phyloP scores from a whole-genome alignment of 2,888 invertebrate genomes.

The Ptychoptera albimana region DNA sequence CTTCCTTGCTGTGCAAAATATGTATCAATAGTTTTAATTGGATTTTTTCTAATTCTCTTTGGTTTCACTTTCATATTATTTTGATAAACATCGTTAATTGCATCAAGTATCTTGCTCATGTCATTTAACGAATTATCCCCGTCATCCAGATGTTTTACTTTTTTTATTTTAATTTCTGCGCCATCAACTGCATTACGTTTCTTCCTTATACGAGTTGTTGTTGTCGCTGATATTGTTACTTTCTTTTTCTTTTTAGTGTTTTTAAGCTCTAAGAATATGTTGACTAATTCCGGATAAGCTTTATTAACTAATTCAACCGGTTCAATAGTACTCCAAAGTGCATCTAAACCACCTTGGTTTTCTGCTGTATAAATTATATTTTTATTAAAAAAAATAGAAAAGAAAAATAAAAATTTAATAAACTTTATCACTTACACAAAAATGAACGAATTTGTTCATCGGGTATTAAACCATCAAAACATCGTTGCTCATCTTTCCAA shows the following conservation, averaged over 20 bases:
- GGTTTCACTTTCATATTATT: constrained; percentile 10
- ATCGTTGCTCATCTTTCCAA: constrained; percentile 45
- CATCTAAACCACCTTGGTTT: constrained; percentile 29
- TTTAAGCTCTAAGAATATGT: constrained; percentile 38
- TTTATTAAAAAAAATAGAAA: neutral
- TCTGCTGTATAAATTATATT: constrained; percentile 26
- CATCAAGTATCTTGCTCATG: constrained; percentile 14
- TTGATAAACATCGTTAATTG: constrained; percentile 19
- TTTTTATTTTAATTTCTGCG: constrained; percentile 13
- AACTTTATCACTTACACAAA: neutral
- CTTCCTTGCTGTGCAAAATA: neutral
- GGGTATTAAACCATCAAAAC: constrained; percentile 42
- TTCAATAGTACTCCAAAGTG: constrained; percentile 50
- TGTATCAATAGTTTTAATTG: neutral
- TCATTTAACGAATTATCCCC: constrained; percentile 14
- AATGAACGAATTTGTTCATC: constrained; percentile 37
- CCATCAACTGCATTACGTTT: constrained; percentile 9
- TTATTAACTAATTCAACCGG: constrained; percentile 43
- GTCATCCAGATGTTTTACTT: constrained; percentile 15
- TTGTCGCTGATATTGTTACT: constrained; percentile 1
- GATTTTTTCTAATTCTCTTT: neutral
- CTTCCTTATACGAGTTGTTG: constrained; percentile 13
- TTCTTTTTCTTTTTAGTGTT: constrained; percentile 18
- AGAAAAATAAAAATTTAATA: too few relatives aligned
- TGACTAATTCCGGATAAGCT: constrained; percentile 47